phyloP scores from a whole-genome alignment of 2,797 vertebrate genomes.

The Smutsia temminckii region DNA sequence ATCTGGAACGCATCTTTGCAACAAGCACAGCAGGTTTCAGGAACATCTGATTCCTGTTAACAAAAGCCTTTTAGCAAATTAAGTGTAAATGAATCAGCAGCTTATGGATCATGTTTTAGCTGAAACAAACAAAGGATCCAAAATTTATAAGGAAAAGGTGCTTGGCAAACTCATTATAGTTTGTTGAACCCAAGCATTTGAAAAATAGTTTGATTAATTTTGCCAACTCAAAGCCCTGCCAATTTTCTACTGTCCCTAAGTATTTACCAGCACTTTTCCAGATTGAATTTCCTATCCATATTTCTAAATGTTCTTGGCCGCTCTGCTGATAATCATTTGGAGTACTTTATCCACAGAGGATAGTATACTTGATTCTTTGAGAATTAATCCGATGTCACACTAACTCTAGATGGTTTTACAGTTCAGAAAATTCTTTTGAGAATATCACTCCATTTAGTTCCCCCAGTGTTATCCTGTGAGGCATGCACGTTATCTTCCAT shows the following conservation, averaged over 20 bases:
- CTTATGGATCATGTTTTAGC: constrained; percentile 26
- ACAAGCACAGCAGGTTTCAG: background rate
- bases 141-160: constrained; percentile 51
- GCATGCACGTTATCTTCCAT: background rate
- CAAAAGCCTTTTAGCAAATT: constrained; percentile 49
- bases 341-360: background rate
- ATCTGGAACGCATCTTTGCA: background rate
- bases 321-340: background rate
- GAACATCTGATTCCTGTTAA: background rate
- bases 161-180: constrained; percentile 38
- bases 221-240: constrained; percentile 66
- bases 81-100: constrained; percentile 45
- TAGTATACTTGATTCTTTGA: background rate
- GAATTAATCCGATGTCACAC: background rate
- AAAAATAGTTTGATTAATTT: constrained; percentile 69
- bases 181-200: constrained; percentile 66
- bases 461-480: background rate
- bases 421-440: background rate
- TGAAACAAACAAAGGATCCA: constrained; percentile 51
- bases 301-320: constrained; percentile 69
- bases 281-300: constrained; percentile 50
- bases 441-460: too few species aligned
- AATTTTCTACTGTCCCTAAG: constrained; percentile 50
- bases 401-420: background rate
- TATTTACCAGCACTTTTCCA: constrained; percentile 54